These are phyloP conservation scores for Gandaritis pyraliata DNA, from an alignment of 2,888 invertebrate species.

Conservation along the genomic window DNA sequence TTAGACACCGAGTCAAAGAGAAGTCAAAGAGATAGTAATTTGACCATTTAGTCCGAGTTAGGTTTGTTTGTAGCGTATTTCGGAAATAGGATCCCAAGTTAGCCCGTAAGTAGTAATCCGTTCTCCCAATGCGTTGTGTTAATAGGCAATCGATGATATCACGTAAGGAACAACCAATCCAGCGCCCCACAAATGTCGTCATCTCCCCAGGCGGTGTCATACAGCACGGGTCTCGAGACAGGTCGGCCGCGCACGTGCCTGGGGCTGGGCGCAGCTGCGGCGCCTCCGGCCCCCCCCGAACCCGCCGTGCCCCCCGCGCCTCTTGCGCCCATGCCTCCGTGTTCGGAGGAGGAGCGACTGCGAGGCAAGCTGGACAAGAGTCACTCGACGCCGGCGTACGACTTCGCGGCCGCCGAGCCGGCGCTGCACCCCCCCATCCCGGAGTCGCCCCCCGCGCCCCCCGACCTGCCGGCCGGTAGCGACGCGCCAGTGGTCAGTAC, in stretches of 20 bases:
- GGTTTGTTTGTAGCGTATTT: no score
- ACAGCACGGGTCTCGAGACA: slow-evolving; percentile 89
- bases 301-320: slow-evolving; percentile 82
- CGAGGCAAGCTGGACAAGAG: slow-evolving; percentile 88
- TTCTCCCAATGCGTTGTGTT: no score
- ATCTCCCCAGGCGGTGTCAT: slow-evolving; percentile 86
- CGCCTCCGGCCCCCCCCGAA: background rate
- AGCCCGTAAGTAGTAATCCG: no score
- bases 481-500: slow-evolving; percentile 10
- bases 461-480: slow-evolving; percentile 38
- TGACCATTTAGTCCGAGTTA: no score
- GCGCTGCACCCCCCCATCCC: slow-evolving; percentile 62
- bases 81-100: no score
- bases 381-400: slow-evolving; percentile 93
- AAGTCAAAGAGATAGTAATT: no score
- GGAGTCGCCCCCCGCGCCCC: slow-evolving; percentile 66
- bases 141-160: no score
- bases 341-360: slow-evolving; percentile 24
- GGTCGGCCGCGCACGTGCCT: slow-evolving; percentile 36
- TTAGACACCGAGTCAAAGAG: no score
- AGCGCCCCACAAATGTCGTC: no score
- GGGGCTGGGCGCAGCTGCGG: slow-evolving; percentile 12
- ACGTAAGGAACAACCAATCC: no score
- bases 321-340: slow-evolving; percentile 53
- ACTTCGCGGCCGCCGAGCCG: slow-evolving; percentile 62